phyloP scores from a whole-genome alignment of 2,888 invertebrate species.

The Parnassius mnemosyne region DNA sequence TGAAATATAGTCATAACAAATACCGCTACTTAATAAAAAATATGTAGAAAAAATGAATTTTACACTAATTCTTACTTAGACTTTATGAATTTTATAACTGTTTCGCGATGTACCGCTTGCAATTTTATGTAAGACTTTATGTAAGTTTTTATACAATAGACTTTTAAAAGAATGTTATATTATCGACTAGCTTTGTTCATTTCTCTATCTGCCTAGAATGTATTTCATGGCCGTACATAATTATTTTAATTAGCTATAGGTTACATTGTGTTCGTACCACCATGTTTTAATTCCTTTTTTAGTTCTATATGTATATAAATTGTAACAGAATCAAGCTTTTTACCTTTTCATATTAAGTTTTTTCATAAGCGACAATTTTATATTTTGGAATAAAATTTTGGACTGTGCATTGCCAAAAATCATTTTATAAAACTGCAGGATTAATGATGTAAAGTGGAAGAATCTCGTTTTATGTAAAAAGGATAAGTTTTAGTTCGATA shows the following conservation, averaged over 20 bases:
- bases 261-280: conserved; percentile 58
- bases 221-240: conserved; percentile 34
- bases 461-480: conserved; percentile 33
- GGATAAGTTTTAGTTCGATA: conserved; percentile 42
- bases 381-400: conserved; percentile 5
- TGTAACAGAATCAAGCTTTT: conserved; percentile 36
- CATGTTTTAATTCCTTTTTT: conserved; percentile 41
- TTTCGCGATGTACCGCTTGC: conserved; percentile 23
- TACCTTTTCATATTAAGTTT: conserved; percentile 41
- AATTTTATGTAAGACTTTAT: conserved; percentile 19
- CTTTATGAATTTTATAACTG: conserved; percentile 21
- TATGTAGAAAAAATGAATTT: conserved; percentile 10
- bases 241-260: conserved; percentile 33
- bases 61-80: conserved; percentile 17
- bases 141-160: conserved; percentile 26
- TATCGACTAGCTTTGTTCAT: conserved; percentile 23
- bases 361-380: conserved; percentile 30
- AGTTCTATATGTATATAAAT: conserved; percentile 41
- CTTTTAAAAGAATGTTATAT: conserved; percentile 23
- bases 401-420: conserved; percentile 3
- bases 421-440: neutral
- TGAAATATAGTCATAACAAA: conserved; percentile 16
- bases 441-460: conserved; percentile 19
- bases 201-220: conserved; percentile 20
- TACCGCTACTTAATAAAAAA: conserved; percentile 18